Conservation (phyloP, 1,140 invertebrate species). For the Sminthurides bifidus region DNA sequence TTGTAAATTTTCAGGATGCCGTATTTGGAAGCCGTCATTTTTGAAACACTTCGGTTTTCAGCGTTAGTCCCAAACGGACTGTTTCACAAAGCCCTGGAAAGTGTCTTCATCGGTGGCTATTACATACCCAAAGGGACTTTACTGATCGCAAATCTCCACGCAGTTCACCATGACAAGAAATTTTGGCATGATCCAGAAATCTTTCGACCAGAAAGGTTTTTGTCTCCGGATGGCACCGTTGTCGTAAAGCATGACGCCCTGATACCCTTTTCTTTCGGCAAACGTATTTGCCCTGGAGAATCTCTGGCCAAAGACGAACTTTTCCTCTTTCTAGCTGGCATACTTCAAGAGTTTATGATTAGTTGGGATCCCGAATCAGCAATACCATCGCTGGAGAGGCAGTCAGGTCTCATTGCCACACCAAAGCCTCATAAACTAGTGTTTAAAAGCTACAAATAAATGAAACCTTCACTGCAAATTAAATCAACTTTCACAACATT, state of each 20-base stretch:
- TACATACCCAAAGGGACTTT: conserved; percentile 35
- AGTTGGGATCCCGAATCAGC: not conserved
- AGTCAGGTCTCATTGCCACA: not conserved
- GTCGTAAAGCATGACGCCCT: conserved; percentile 13
- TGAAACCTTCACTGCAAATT: too few relatives aligned
- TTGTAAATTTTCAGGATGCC: conserved; percentile 46
- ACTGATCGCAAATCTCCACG: conserved; percentile 37
- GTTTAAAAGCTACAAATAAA: not conserved
- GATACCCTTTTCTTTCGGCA: conserved; percentile 15
- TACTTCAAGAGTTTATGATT: conserved; percentile 30
- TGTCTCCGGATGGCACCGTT: conserved; percentile 21
- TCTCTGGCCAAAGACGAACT: conserved; percentile 32
- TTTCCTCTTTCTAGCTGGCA: conserved; percentile 32
- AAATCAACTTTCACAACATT: too few relatives aligned
- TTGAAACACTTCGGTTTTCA: conserved; percentile 63
- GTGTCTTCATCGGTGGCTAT: conserved; percentile 56
- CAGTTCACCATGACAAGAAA: conserved; percentile 37
- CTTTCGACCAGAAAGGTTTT: conserved; percentile 41
- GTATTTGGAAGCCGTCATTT: conserved; percentile 60
- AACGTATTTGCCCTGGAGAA: conserved; percentile 34
- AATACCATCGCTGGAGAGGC: not conserved
- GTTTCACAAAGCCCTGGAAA: conserved; percentile 58
- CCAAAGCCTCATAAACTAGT: not conserved
- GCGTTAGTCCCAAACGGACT: conserved; percentile 63
- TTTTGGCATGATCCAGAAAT: conserved; percentile 38